Evolutionary conservation across 2,113 vertebrate genomes (phyloP).

Genomic region (Xenus cinereus): DNA sequence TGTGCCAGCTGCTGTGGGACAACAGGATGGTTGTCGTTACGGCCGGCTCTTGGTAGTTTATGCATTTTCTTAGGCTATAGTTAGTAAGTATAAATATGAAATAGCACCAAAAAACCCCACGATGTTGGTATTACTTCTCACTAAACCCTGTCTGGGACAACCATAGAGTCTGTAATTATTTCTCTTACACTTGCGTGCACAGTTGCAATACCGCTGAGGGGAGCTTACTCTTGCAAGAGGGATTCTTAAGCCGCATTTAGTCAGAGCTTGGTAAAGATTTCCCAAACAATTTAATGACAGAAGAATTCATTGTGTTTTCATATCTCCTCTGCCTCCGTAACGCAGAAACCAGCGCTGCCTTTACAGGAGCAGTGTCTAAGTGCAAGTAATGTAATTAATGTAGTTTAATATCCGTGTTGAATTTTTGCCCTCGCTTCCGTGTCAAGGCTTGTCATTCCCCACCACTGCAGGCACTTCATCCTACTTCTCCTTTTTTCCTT

Average conservation of each 20-base stretch:
- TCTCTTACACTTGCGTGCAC: background rate
- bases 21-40: background rate
- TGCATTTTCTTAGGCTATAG: background rate
- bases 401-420: background rate
- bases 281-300: background rate
- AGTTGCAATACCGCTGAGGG: background rate
- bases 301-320: conserved; percentile 19
- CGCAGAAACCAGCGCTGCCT: background rate
- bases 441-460: fast-evolving
- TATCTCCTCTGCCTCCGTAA: background rate
- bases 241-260: background rate
- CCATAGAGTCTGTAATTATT: background rate
- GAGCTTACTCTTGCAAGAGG: background rate
- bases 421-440: background rate
- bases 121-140: background rate
- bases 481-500: background rate
- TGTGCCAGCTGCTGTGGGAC: conserved; percentile 38
- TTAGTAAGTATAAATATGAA: background rate
- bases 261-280: conserved; percentile 12
- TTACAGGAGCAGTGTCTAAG: background rate
- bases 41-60: background rate
- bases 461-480: background rate
- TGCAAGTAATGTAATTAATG: background rate
- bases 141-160: background rate
- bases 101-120: background rate